Base-by-base conservation (phyloP, 2,888 invertebrate genomes). In the Sussaba pulchella region DNA sequence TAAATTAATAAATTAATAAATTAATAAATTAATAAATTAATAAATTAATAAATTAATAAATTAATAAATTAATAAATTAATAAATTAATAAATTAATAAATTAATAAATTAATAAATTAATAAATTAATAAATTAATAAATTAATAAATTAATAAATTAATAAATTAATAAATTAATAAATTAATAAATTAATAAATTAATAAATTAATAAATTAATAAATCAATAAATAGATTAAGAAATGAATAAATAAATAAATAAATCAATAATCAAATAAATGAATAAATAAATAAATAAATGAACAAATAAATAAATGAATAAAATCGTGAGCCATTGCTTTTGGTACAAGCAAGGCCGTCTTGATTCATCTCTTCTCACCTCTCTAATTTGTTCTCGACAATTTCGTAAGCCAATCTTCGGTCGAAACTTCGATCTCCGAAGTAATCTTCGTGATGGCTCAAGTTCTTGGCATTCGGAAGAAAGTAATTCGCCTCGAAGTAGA, bases 401-500 rank as follows among this genome's bases (percentile, higher is more conserved):
- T 93, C 93, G 86, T 95, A 95, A 0, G 94, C 92, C 45, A 94
- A 86, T 84, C 92, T 93, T 82, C 95, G 92, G 19, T 93, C 93
- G 45, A 94, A 91, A 85, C 93, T 93, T 10, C 94, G 92, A 73
- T 85, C 86, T n/a, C 63, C 50, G 4, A 82, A 79, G 52, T 86
- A 82, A 3, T 83, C 82, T 10, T 82, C 83, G 31, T 82, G 85
- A 63, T 85, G 80, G 66, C 85, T 88, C 14, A 88, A 89, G 41
- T 91, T 92, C 83, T 90, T 93, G 84, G 95, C 94, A n/a, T 89
- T 93, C 0, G 96, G 94, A 6, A 95, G 89, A 31, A 92, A 92
- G 89, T 96, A 96, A 91, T 96, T 96, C 0, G 95, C 94, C 87
- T 96, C 96, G 87, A 96, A 95, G 92, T 96, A 96, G 88, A 95